Conservation (phyloP, 2,888 invertebrate genomes). For the Synanthedon andrenaeformis region DNA sequence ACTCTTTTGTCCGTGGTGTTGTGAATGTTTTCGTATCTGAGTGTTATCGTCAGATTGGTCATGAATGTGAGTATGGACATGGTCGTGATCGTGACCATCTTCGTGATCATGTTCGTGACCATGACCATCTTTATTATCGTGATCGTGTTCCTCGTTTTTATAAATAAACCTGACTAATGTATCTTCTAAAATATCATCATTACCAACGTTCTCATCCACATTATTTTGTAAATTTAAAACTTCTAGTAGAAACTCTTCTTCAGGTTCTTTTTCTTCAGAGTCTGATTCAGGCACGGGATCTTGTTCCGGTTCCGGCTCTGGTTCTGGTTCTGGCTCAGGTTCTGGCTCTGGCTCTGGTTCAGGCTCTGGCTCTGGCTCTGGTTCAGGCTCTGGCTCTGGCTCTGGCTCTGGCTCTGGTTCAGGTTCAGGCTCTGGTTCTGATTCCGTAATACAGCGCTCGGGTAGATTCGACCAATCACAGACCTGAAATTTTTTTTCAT, state of each 20-base stretch:
- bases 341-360: constrained; percentile 41
- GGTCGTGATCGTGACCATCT: background rate
- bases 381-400: constrained; percentile 3
- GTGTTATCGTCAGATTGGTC: background rate
- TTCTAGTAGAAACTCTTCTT: constrained; percentile 5
- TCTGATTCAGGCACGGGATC: constrained; percentile 34
- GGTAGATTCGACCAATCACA: constrained; percentile 46
- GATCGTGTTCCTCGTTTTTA: background rate
- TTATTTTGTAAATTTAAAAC: background rate
- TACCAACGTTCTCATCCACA: too few species aligned
- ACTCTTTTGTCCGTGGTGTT: background rate
- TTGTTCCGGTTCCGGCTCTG: constrained; percentile 17
- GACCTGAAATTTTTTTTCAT: constrained; percentile 21
- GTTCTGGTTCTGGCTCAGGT: constrained; percentile 41
- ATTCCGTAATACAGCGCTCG: constrained; percentile 12
- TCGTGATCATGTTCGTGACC: background rate
- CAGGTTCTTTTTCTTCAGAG: constrained; percentile 44
- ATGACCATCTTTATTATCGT: background rate
- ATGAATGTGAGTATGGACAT: background rate
- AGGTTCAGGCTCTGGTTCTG: constrained; percentile 33
- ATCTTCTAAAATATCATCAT: background rate
- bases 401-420: constrained; percentile 18
- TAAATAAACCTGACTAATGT: background rate
- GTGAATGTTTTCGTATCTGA: background rate
- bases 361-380: constrained; percentile 23